Evolutionary conservation across 2,888 invertebrate genomes (phyloP), one percentile per base, ranked within the genome.

Genomic region (Chromoteleia sp.): DNA sequence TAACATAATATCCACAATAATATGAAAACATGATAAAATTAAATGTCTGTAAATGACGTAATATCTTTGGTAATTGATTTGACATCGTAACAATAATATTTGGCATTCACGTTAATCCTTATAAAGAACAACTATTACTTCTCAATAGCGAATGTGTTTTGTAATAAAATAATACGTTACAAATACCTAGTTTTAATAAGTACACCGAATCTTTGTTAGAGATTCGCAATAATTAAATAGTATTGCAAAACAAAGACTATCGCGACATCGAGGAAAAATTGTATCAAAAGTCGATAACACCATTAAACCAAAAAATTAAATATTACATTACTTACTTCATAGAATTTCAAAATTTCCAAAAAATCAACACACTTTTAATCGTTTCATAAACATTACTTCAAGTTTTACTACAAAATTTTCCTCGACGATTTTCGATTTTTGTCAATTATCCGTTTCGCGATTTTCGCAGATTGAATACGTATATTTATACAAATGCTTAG

Each of bases 51-150:
- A 73, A 61, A 61, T 54, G 67, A 59, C 77, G 29, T 52, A 65
- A 80, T 74, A 74, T 80, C 80, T 80, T 80, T 80, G 80, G 80
- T 80, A 80, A 56, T 63, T 63, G 29, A 63, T 80, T 80, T 74
- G 74, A 80, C 33, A 74, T 74, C 33, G 52, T 80, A 80, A 80
- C 71, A 80, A 71, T 70, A 63, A 74, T 80, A 80, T 80, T 80
- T 80, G 79, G 79, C 79, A 80, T 73, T 68, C 21, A 3, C n/a
- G 10, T 73, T 54, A 45, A 61, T 33, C 33, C 39, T 74, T 48
- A 77, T 33, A 74, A 74, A 25, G 67, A 74, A 67, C 50, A 73
- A 74, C 67, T 79, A 59, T 67, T 52, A 73, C 71, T 58, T 48
- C 21, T 71, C 21, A 19, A 45, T 48, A 14, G 58, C 54, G 65